These are phyloP conservation scores for Nixonia krombeini DNA, from an alignment of 1,140 invertebrate genomes.

Conservation along the genomic window DNA sequence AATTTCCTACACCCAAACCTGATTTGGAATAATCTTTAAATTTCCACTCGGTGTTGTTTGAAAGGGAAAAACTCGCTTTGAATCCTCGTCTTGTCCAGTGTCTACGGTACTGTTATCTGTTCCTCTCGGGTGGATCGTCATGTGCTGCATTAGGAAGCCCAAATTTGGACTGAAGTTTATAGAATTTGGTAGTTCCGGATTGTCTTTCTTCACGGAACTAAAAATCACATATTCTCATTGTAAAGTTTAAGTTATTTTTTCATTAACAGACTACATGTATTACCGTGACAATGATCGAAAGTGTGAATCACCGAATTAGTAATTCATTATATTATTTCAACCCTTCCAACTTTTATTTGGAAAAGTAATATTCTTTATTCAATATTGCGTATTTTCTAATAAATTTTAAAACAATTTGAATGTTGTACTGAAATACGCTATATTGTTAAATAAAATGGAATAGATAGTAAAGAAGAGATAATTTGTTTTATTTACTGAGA, in stretches of 20 bases:
- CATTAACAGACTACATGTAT: too few relatives aligned
- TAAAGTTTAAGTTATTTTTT: too few relatives aligned
- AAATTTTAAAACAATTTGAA: too few relatives aligned
- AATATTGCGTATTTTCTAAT: too few relatives aligned
- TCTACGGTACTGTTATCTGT: slow-evolving; percentile 23
- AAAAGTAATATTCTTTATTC: too few relatives aligned
- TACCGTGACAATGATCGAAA: too few relatives aligned
- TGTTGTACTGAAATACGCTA: not conserved
- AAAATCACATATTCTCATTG: too few relatives aligned
- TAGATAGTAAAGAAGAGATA: too few relatives aligned
- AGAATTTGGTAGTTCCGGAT: not conserved
- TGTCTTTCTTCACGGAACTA: not conserved
- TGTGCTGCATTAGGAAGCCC: slow-evolving; percentile 53
- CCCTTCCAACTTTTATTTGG: too few relatives aligned
- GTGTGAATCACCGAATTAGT: too few relatives aligned
- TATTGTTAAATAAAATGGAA: too few relatives aligned
- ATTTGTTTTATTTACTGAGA: slow-evolving; percentile 31
- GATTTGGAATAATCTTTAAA: slow-evolving; percentile 77
- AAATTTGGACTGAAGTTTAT: slow-evolving; percentile 25
- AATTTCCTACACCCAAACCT: slow-evolving; percentile 62
- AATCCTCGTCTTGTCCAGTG: slow-evolving; percentile 24
- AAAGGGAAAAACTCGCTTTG: slow-evolving; percentile 73
- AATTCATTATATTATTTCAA: too few relatives aligned
- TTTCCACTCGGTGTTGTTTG: slow-evolving; percentile 77
- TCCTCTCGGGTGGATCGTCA: slow-evolving; percentile 30